A percentile compares a stretch with the other conserved stretches of the same genome.
Conservation (phyloP, 1,140 invertebrate genomes). For the Paraescarpia echinospica region DNA sequence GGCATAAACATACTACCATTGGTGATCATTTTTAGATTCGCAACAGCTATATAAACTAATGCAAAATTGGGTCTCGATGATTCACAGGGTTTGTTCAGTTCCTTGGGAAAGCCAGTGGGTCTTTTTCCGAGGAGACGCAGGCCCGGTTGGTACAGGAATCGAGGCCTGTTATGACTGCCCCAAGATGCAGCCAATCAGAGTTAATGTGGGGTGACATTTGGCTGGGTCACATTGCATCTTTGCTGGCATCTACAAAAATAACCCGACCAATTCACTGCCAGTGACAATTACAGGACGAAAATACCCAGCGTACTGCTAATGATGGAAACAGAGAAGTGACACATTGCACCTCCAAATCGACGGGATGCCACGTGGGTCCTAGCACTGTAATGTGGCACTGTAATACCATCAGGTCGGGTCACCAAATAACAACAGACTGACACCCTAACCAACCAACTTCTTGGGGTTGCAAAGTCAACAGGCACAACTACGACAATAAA, state of each 20-base stretch:
- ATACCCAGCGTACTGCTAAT: background rate
- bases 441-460: background rate
- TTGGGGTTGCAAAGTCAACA: background rate
- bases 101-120: background rate
- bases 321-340: background rate
- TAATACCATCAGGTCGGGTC: background rate
- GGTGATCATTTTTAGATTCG: background rate
- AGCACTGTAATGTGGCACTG: background rate
- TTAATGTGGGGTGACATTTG: background rate
- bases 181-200: background rate
- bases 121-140: background rate
- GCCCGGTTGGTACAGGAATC: background rate
- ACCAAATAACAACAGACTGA: background rate
- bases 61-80: background rate
- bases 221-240: background rate
- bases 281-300: background rate
- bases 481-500: background rate
- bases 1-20: background rate
- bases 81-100: background rate
- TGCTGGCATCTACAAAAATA: background rate
- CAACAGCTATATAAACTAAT: background rate
- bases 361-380: background rate
- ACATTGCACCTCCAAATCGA: background rate
- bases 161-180: background rate
- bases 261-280: background rate